Percentiles rank a stretch among this genome's conserved stretches.
Conservation (phyloP, 2,888 invertebrate genomes). For the Sphinx pinastri region DNA sequence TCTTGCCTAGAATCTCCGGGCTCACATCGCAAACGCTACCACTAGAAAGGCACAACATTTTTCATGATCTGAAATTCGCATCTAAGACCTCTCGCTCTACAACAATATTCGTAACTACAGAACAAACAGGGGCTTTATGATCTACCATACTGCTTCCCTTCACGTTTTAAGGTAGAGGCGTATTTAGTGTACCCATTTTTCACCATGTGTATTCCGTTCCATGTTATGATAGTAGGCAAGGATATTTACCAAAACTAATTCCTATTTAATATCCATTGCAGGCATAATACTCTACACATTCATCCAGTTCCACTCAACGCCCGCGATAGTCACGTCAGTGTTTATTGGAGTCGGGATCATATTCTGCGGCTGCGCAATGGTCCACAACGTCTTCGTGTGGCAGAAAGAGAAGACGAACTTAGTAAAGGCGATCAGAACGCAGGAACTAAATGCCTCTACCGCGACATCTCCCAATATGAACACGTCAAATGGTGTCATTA, state of each 20-base stretch:
- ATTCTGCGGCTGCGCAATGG: constrained; percentile 96
- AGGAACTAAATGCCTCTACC: constrained; percentile 60
- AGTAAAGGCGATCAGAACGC: constrained; percentile 85
- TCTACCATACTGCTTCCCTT: no score
- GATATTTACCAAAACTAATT: neutral
- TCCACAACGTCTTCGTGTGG: constrained; percentile 97
- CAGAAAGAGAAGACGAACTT: constrained; percentile 95
- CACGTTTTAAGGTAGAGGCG: no score
- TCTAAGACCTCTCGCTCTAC: no score
- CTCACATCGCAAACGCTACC: no score
- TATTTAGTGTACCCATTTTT: no score
- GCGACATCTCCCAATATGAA: constrained; percentile 56
- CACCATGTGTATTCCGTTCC: no score
- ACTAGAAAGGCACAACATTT: no score
- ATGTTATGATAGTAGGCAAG: no score
- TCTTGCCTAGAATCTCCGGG: no score
- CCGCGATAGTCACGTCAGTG: constrained; percentile 95
- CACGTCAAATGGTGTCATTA: constrained; percentile 67
- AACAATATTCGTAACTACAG: no score
- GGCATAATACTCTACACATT: constrained; percentile 96
- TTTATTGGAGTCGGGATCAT: constrained; percentile 95
- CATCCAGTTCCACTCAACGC: constrained; percentile 95
- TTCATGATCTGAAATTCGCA: no score
- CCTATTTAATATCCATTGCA: constrained; percentile 66
- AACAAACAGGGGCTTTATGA: no score